Percentiles rank a stretch among this genome's conserved stretches.
These are phyloP conservation scores for Aegotheles bennettii DNA, from an alignment of 2,113 vertebrate genomes.

Conservation along the genomic window DNA sequence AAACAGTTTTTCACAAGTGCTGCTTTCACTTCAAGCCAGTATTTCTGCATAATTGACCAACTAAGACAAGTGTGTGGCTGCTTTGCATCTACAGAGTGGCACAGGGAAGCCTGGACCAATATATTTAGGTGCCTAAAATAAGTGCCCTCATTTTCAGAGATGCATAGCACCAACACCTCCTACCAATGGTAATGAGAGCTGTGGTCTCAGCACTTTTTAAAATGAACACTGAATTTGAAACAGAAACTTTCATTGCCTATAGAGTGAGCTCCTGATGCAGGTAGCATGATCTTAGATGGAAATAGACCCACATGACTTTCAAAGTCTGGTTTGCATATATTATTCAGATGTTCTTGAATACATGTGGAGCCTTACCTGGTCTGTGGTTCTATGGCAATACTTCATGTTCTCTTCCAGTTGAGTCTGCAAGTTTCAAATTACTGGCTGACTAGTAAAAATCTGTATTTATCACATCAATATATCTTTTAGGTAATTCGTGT, in stretches of 20 bases:
- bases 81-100: neutral
- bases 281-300: neutral
- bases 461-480: slow-evolving; percentile 22
- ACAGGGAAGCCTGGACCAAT: neutral
- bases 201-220: neutral
- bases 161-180: neutral
- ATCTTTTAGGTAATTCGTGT: neutral
- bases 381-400: neutral
- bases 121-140: slow-evolving; percentile 19
- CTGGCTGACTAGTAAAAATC: neutral
- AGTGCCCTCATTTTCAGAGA: slow-evolving; percentile 13
- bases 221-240: neutral
- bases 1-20: neutral
- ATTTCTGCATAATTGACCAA: neutral
- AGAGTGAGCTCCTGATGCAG: neutral
- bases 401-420: neutral
- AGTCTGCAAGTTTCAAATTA: slow-evolving; percentile 37
- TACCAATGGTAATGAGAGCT: neutral
- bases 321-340: neutral
- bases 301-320: neutral
- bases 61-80: neutral
- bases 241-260: neutral
- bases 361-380: neutral
- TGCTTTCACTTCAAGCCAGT: neutral
- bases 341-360: neutral